Base-by-base conservation (phyloP, 2,113 vertebrate genomes). In the Platysteira castanea region DNA sequence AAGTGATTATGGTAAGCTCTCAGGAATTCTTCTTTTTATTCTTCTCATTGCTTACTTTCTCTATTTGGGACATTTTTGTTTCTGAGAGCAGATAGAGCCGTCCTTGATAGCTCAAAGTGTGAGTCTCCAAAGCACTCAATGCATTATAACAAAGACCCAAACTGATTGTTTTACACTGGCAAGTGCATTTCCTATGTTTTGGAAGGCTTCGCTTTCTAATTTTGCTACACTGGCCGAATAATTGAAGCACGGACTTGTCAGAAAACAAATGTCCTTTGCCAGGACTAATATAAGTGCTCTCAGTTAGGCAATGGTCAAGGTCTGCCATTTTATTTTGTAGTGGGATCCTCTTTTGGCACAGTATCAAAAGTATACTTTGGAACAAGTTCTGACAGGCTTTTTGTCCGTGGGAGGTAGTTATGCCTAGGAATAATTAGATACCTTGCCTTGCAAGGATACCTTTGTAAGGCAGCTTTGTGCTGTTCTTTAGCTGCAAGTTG, bases 1-100 rank as follows among this genome's bases (percentile, higher is more conserved):
- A 42, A 97, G 78, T 37, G 99, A 99, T 97, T 99, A 99, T 37
- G 99, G 99, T 99, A 97, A 99, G 67, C n/a, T 39, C 1, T 44
- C 37, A 65, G 28, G 60, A 71, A 21, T 70, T 83, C 37, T 79
- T 69, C 8, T 28, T 82, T 61, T 79, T 41, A 30, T 81, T 89
- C 17, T 84, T 80, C 6, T 73, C 26, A 50, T 56, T 89, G 20
- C 16, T 74, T 70, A 8, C 44, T 82, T 84, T 57, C 15, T 87
- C 12, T 74, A n/a, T 71, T 68, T 3, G 15, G 41, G 21, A 47
- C 8, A 27, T 73, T 59, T 63, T 64, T 76, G 9, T 64, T 68
- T 74, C 50, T 67, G 15, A 65, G 33, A 69, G 21, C 35, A 64
- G 41, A 37, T 15, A 84, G 31, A 83, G 37, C 31, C 15, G 35